These are phyloP conservation scores for Pristionchus japonicus DNA, from an alignment of 2,888 invertebrate species.

Conservation along the genomic window DNA sequence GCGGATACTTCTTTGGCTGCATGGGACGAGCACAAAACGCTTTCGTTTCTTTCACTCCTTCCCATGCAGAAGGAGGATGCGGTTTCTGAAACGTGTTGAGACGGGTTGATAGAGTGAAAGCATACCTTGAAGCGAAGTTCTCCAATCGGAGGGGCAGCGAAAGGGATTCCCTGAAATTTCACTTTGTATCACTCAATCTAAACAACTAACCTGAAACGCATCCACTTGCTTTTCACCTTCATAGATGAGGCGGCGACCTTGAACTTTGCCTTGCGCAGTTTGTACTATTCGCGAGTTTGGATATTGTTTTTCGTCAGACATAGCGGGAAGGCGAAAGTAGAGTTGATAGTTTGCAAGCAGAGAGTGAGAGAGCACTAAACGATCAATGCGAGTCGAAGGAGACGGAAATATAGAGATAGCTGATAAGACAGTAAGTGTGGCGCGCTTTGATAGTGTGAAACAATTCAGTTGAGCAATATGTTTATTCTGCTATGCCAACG, in stretches of 20 bases:
- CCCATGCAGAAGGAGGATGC: conserved; percentile 52
- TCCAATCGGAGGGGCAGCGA: conserved; percentile 54
- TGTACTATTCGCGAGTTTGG: conserved; percentile 31
- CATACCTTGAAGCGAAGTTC: conserved; percentile 57
- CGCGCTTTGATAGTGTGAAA: neutral
- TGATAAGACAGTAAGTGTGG: neutral
- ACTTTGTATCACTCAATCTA: too few relatives aligned
- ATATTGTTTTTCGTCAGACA: neutral
- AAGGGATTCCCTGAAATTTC: conserved; percentile 56
- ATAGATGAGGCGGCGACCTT: neutral
- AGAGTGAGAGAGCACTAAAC: neutral
- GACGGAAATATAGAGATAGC: neutral
- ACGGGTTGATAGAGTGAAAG: neutral
- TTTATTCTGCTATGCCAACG: too few relatives aligned
- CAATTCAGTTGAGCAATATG: too few relatives aligned
- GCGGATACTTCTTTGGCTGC: neutral
- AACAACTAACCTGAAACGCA: conserved; percentile 37
- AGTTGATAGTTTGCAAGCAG: too few relatives aligned
- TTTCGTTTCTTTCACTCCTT: conserved; percentile 52
- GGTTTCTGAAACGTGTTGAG: conserved; percentile 51
- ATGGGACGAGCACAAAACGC: conserved; percentile 56
- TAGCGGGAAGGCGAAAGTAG: neutral
- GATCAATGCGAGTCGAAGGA: neutral
- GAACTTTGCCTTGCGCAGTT: conserved; percentile 3
- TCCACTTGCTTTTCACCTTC: conserved; percentile 4